Evolutionary conservation across 2,797 vertebrate genomes (phyloP).

Genomic region (Sebastes nivosus): DNA sequence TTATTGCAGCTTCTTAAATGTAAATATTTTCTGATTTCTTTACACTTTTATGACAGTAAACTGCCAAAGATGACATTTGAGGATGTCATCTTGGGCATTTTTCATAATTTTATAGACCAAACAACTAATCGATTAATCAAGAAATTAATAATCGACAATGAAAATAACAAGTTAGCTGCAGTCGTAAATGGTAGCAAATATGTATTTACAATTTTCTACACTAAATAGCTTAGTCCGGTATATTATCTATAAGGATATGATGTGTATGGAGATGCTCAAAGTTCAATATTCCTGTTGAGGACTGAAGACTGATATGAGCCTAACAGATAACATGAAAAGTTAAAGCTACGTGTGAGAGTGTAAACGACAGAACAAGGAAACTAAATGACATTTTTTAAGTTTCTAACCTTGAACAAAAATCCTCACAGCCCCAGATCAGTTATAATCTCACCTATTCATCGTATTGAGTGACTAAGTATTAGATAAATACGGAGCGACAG

Average conservation of each 20-base stretch:
- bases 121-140: too few species aligned
- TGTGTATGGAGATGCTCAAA: conserved; percentile 4
- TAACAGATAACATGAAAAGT: not conserved
- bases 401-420: not conserved
- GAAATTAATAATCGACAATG: too few species aligned
- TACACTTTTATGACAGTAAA: too few species aligned
- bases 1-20: too few species aligned
- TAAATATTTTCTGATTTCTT: rapidly evolving
- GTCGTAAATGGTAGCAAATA: not conserved
- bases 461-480: not conserved
- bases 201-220: not conserved
- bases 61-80: too few species aligned
- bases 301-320: not conserved
- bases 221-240: rapidly evolving
- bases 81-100: too few species aligned
- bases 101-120: too few species aligned
- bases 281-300: not conserved
- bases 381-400: not conserved
- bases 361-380: not conserved
- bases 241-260: not conserved
- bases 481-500: not conserved
- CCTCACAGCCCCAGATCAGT: too few species aligned
- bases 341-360: not conserved
- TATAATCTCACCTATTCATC: not conserved
- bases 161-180: too few species aligned